Evolutionary conservation across 1,140 invertebrate species (phyloP), one percentile per base, ranked within the genome.

Genomic region (Diorhabda sublineata): DNA sequence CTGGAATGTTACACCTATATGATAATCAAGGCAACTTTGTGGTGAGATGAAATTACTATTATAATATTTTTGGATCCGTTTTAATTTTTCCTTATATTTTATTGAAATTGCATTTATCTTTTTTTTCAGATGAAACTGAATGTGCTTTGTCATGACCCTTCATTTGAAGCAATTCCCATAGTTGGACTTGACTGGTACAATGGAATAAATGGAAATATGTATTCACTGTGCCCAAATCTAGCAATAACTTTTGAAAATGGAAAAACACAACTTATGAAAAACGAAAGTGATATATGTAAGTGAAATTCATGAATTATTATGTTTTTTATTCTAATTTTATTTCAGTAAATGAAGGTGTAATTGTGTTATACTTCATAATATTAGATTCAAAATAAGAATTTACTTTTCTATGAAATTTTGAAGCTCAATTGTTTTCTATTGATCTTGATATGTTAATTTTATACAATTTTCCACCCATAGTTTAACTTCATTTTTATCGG

Each of bases 1-100:
- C 87, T 83, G 96, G 96, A 3, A 94, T 98, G 83, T 85, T 98
- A 58, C 96, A 99, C 83, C 82, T 97, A 2, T 99, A 98, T 84
- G 97, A 99, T 80, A 92, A 92, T 79, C 91, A 92, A 79, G 97
- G 97, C 68, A 88, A 87, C 77, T 89, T 89, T 82, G 85, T 85
- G 45, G 87, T 88, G 72, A 67, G 47, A 78, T 69, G 3, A 61
- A n/a, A 47, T 47, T 64, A 42, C n/a, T 71, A 47, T 69, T 59
- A 61, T 65, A 58, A n/a, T 7, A 9, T 60, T 11, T 60, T 6
- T 60, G 2, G n/a, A 52, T 6, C 0, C 2, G 4, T 4, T 52
- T 8, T 4, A 52, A 8, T 52, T 52, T 52, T 52, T 6, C 47
- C 47, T 52, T 52, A 2, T 52, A 52, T 6, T 52, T 6, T 6